Conservation (phyloP, 2,888 invertebrate genomes). For the Lordiphosa fenestrarum region DNA sequence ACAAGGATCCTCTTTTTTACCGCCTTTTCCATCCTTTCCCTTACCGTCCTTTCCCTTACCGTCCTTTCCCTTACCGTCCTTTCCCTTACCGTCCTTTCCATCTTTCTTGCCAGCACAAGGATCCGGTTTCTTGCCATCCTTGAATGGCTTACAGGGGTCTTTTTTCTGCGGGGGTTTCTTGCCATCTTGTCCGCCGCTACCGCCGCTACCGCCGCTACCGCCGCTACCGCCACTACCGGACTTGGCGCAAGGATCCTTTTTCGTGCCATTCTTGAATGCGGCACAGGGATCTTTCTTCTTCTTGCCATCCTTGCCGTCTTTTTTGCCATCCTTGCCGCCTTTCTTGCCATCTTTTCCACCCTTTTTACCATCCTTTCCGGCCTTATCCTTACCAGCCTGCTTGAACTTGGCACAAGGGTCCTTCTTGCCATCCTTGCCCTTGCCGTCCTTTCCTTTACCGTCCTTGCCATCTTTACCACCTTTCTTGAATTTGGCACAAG, state of each 20-base stretch:
- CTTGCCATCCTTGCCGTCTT: conserved; percentile 1
- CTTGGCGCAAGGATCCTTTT: not conserved
- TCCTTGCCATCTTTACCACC: conserved; percentile 23
- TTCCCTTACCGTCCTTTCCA: conserved; percentile 3
- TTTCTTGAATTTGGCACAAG: conserved; percentile 21
- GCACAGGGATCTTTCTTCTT: conserved; percentile 19
- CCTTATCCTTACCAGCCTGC: conserved; percentile 12
- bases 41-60: not conserved
- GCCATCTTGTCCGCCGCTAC: no score
- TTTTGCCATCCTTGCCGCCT: not conserved
- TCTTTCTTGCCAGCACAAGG: no score
- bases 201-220: no score
- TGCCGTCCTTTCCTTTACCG: no score
- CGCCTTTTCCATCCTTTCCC: conserved; percentile 5
- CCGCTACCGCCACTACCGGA: no score
- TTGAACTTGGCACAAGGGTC: not conserved
- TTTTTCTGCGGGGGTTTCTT: no score
- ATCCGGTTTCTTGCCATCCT: conserved; percentile 1
- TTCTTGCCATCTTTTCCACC: conserved; percentile 6
- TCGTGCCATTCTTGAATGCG: conserved; percentile 1
- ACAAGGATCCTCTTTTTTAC: not conserved
- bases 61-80: conserved; percentile 10
- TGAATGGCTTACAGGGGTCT: no score
- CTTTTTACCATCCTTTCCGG: not conserved
- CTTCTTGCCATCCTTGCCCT: conserved; percentile 14